Evolutionary conservation across 2,113 vertebrate species (phyloP), one percentile per base, ranked within the genome.

Genomic region (Bujurquina vittata): DNA sequence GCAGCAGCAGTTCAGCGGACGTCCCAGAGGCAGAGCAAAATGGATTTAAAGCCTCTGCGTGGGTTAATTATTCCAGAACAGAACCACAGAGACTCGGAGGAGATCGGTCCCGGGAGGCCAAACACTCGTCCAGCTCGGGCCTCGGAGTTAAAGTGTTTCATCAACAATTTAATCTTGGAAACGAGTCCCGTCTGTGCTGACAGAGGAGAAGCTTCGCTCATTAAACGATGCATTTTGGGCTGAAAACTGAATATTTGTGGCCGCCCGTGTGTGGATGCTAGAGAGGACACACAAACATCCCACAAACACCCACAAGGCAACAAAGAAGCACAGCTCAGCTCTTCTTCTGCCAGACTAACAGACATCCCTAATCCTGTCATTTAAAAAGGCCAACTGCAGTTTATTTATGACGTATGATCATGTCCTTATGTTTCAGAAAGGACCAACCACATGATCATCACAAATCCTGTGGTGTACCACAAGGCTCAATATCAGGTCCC

Each of bases 1-100:
- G 58, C 20, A 22, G 18, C 43, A 10, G 10, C 55, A 31, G 69
- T 52, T 74, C 83, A 75, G 18, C 40, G 54, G 54, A 65, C 37
- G 37, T 46, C 75, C 75, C 46, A 23, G 15, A 43, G 33, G 77
- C 76, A 1, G 33, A 56, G 2, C 9, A n/a, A 20, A 6, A n/a
- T 0, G 1, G 4, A 12, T 23, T 20, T 14, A 26, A n/a, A 8
- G 10, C 29, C 1, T 35, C 52, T 26, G 17, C 4, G 1, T 35
- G 35, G 23, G 22, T 22, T 69, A 20, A 69, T 69, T 22, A 23
- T 31, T 43, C 65, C 20, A 67, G 8, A 26, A 15, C 57, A 29
- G 22, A 59, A 59, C 22, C 26, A 29, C 3, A 4, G 54, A 55
- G 54, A 55, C 54, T 20, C 18, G 3, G 40, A 52, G 65, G 20